phyloP scores from a whole-genome alignment of 2,113 vertebrate genomes.

The Cryptomyrus ogoouensis region DNA sequence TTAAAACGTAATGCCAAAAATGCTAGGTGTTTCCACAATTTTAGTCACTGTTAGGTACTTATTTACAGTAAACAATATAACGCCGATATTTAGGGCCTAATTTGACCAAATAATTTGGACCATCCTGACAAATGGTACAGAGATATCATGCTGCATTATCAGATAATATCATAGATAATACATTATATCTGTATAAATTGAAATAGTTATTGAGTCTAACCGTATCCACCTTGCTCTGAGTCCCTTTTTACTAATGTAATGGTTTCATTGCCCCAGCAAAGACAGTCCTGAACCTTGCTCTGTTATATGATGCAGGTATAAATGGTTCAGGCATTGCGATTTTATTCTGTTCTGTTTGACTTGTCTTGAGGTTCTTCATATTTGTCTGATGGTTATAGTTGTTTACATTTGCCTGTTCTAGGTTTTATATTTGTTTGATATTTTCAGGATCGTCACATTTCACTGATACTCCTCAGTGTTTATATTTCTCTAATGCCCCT shows the following conservation, averaged over 20 bases:
- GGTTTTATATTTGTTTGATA: not conserved
- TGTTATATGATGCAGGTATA: not conserved
- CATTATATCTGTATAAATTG: not conserved
- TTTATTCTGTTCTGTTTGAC: not conserved
- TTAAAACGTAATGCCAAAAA: not conserved
- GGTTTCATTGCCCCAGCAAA: not conserved
- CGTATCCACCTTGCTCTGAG: not conserved
- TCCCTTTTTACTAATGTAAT: not conserved
- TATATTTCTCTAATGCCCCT: not conserved
- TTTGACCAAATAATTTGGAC: not conserved
- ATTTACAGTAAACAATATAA: not conserved
- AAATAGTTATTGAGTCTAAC: not conserved
- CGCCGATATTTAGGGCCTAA: not conserved
- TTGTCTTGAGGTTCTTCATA: not conserved
- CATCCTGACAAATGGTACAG: not conserved
- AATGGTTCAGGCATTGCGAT: rapidly evolving
- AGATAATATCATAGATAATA: not conserved
- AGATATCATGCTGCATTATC: not conserved
- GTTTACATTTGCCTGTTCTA: not conserved
- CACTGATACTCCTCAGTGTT: not conserved
- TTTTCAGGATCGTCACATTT: not conserved
- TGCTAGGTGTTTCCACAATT: not conserved
- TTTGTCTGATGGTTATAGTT: not conserved
- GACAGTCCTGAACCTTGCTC: not conserved
- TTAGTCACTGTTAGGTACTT: not conserved